A percentile compares a stretch with the other conserved stretches of the same genome.
These are phyloP conservation scores for Yponomeuta plumbellus DNA, from an alignment of 2,888 invertebrate genomes.

Conservation along the genomic window DNA sequence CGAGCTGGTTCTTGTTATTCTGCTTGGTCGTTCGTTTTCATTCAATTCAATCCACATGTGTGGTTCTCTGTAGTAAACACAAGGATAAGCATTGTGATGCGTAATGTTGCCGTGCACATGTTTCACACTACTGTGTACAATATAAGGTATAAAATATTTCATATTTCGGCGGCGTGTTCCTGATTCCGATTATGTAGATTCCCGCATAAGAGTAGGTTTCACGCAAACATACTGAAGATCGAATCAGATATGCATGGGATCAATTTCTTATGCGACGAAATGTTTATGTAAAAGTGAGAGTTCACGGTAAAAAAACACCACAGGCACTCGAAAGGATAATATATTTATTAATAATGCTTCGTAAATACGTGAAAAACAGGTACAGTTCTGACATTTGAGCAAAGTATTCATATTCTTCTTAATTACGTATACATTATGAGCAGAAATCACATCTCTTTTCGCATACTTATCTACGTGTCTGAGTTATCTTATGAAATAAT, in stretches of 20 bases:
- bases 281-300: conserved; percentile 51
- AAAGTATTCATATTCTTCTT: too few species aligned
- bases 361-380: not conserved
- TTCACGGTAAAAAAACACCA: conserved; percentile 27
- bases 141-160: conserved; percentile 28
- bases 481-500: too few species aligned
- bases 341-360: not conserved
- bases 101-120: not conserved
- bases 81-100: not conserved
- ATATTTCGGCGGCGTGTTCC: conserved; percentile 57
- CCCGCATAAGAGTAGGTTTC: conserved; percentile 54
- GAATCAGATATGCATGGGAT: conserved; percentile 69
- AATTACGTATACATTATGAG: not conserved
- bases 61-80: not conserved
- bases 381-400: not conserved
- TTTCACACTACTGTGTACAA: not conserved
- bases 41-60: not conserved
- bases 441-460: not conserved
- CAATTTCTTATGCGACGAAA: conserved; percentile 56
- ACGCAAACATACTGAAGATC: conserved; percentile 65
- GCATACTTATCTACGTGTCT: not conserved
- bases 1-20: conserved; percentile 15
- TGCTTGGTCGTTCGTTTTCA: conserved; percentile 8
- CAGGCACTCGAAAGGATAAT: not conserved
- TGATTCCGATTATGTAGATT: conserved; percentile 69